Base-by-base conservation (phyloP, 2,888 invertebrate genomes). In the Aphidoletes aphidimyza region DNA sequence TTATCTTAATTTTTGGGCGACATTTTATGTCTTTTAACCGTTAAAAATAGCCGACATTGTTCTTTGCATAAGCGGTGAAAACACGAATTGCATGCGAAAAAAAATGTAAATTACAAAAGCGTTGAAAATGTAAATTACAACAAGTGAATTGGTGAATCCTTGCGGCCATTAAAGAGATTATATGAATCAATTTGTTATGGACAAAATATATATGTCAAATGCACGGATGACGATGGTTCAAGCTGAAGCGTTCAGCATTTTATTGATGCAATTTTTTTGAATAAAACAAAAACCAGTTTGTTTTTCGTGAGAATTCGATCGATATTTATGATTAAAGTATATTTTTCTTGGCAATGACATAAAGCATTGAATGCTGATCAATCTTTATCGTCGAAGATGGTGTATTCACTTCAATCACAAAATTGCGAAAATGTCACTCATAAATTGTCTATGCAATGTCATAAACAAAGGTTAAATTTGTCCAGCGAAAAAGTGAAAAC, bases 361-460 rank as follows among this genome's bases (percentile, higher is more conserved):
- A 9, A 42, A 6, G 14, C 34, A 34, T 9, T 14, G 69, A 69
- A 69, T 34, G 69, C 69, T 69, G n/a, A 69, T 69, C 69, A 69
- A 69, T 69, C 69, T 54, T 22, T 54, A n/a, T 42, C 42, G 14
- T 42, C 14, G 42, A 42, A 42, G 14, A 42, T 6, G 6, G 42
- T 9, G 14, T 6, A 42, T 42, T 42, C 42, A 42, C 14, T 14
- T 9, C 8, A 14, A 6, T 42, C 26, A 8, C 22, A n/a, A 47
- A 47, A 47, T 6, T 54, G 22, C 54, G 14, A 26, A 5, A 14
- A 69, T 30, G 69, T 69, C 69, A 69, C 14, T 30, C 69, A 69
- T 69, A 69, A 69, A 69, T 69, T 69, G 30, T 69, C 69, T 69
- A 69, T 69, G 69, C 30, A 30, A 69, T 34, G 17, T 69, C 30